A percentile compares a stretch with the other conserved stretches of the same genome.
These are phyloP conservation scores for Calyptommatus sinebrachiatus DNA, from an alignment of 2,113 vertebrate species.

Conservation along the genomic window DNA sequence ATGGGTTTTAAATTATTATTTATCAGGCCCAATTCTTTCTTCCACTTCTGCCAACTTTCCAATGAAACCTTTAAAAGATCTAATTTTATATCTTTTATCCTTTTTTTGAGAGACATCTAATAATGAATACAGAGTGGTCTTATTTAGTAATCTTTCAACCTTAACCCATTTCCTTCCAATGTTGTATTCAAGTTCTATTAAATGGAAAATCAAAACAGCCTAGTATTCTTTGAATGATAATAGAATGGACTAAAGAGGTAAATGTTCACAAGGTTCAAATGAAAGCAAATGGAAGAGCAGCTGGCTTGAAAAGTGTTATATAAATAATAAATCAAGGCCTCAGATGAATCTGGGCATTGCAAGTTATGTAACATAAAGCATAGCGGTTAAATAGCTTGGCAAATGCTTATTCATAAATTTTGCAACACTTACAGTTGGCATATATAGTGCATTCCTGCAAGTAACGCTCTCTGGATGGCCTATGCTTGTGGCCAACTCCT, in stretches of 20 bases:
- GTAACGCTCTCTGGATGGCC: slow-evolving; percentile 57
- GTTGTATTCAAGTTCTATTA: too few species aligned
- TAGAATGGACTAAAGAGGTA: not conserved
- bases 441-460: slow-evolving; percentile 67
- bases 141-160: too few species aligned
- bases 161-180: too few species aligned
- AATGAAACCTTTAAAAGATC: too few species aligned
- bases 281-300: not conserved
- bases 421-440: slow-evolving; percentile 64
- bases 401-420: slow-evolving; percentile 14
- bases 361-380: not conserved
- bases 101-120: too few species aligned
- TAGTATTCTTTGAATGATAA: not conserved
- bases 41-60: too few species aligned
- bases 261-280: not conserved
- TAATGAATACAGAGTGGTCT: too few species aligned
- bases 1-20: too few species aligned
- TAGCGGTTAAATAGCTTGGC: slow-evolving; percentile 2
- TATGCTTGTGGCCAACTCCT: slow-evolving; percentile 59
- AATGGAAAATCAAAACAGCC: not conserved
- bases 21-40: too few species aligned
- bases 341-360: slow-evolving; percentile 3
- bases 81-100: too few species aligned
- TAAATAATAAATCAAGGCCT: slow-evolving; percentile 5
- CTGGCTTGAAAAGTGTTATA: not conserved